Conservation (phyloP, 2,888 invertebrate genomes). For the Willowsia nigromaculata region DNA sequence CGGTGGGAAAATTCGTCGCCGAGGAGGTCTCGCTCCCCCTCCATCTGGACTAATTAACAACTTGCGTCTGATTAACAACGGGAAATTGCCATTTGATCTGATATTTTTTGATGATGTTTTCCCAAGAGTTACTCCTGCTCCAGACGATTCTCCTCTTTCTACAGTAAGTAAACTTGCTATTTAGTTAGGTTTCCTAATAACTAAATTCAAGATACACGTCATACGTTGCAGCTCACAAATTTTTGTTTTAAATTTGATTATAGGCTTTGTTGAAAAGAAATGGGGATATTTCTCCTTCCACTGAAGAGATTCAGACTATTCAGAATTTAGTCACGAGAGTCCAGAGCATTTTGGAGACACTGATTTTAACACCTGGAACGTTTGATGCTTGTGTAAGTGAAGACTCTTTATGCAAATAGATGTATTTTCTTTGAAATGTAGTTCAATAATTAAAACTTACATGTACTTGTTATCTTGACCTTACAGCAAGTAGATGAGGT, state of each 20-base stretch:
- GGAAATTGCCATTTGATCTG: conserved; percentile 89
- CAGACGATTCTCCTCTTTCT: conserved; percentile 92
- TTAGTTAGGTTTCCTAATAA: background rate
- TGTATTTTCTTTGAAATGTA: background rate
- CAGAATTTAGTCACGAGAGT: conserved; percentile 96
- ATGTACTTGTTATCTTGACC: background rate
- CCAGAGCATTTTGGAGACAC: conserved; percentile 95
- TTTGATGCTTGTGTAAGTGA: conserved; percentile 95
- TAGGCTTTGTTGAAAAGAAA: conserved; percentile 95
- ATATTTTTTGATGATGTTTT: conserved; percentile 93
- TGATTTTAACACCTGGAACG: conserved; percentile 95
- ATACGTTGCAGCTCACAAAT: too few species aligned
- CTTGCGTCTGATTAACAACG: conserved; percentile 70
- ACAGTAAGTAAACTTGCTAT: conserved; percentile 82
- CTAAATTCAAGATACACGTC: too few species aligned
- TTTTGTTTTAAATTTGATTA: background rate
- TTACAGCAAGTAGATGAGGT: conserved; percentile 93
- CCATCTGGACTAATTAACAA: conserved; percentile 78
- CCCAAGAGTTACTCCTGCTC: conserved; percentile 89
- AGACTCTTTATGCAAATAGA: background rate
- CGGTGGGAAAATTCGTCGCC: conserved; percentile 85
- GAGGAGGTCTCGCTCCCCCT: conserved; percentile 80
- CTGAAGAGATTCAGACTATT: conserved; percentile 94
- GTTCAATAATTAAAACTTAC: background rate
- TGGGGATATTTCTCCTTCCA: conserved; percentile 93